Percentiles rank a stretch among this genome's conserved stretches.
phyloP scores from a whole-genome alignment of 2,113 vertebrate genomes.

The Piprites chloris region DNA sequence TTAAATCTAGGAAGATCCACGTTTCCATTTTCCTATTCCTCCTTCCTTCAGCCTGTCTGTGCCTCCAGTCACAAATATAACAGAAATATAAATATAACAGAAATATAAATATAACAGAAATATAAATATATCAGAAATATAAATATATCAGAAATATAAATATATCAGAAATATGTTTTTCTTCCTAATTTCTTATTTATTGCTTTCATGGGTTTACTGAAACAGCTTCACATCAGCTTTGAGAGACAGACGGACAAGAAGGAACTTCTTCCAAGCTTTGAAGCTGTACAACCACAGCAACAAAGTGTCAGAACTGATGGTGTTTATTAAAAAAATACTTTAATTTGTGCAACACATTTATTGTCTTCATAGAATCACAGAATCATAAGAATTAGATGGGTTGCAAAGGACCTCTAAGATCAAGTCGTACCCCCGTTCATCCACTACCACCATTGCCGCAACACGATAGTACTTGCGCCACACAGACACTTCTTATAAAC shows the following conservation, averaged over 20 bases:
- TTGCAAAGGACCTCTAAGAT: too few relatives aligned
- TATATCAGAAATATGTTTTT: not conserved
- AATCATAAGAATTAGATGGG: too few relatives aligned
- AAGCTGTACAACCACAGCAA: not conserved
- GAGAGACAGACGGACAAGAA: not conserved
- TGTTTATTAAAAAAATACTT: not conserved
- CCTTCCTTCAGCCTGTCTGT: not conserved
- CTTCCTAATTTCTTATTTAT: not conserved
- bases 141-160: too few relatives aligned
- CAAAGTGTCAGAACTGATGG: not conserved
- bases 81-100: not conserved
- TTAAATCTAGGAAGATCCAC: not conserved
- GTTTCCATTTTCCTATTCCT: not conserved
- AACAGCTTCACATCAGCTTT: not conserved
- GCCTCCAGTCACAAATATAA: not conserved
- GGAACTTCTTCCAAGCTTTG: not conserved
- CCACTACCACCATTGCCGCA: too few relatives aligned
- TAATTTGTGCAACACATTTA: not conserved
- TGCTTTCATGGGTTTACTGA: not conserved
- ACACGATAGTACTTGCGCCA: too few relatives aligned
- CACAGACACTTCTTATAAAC: too few relatives aligned
- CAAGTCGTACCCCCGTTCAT: too few relatives aligned
- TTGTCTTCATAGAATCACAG: too few relatives aligned
- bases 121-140: accelerated
- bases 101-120: not conserved